Evolutionary conservation across 2,888 invertebrate species (phyloP), one percentile per base, ranked within the genome.

Genomic region (Parascotia fuliginaria): DNA sequence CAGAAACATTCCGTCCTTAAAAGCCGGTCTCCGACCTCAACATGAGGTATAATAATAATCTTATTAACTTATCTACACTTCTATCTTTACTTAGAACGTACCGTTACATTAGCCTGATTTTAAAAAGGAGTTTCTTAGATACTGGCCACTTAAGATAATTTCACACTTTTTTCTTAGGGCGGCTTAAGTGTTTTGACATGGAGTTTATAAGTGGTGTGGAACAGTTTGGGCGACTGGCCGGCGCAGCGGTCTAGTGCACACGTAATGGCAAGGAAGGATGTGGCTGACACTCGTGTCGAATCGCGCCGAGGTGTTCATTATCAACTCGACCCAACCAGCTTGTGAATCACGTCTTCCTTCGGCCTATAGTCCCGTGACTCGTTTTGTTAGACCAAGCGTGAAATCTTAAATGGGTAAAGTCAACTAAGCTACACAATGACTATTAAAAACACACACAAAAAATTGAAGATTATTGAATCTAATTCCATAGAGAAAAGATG

Each of bases 61-160:
- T 89, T 90, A 91, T 92, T 89, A 89, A 89, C 88, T 87, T 90
- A 90, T 90, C 89, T 89, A 83, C 83, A 85, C 85, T 85, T 85
- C 84, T 87, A 89, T 89, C 89, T 89, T 89, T 87, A 90, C 89
- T 89, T 87, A 87, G 85, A 87, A 85, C 81, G 81, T 85, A 88
- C 89, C 87, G 88, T 90, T 90, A 89, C 79, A 83, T 84, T 82
- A 85, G 79, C 70, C 77, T 81, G 83, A 85, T 81, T 87, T 85
- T 85, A 81, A 86, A 83, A 77, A 80, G 75, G 79, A 77, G 81
- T 83, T 81, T 81, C 79, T 73, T 83, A 79, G 81, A 85, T 76
- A 85, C 79, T 76, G 78, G 56, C 84, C 86, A 89, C 87, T 90
- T 89, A 89, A 85, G 85, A 83, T 89, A 89, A 89, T 89, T 90